Base-by-base conservation (phyloP, 2,113 vertebrate species). In the Protobothrops mucrosquamatus region DNA sequence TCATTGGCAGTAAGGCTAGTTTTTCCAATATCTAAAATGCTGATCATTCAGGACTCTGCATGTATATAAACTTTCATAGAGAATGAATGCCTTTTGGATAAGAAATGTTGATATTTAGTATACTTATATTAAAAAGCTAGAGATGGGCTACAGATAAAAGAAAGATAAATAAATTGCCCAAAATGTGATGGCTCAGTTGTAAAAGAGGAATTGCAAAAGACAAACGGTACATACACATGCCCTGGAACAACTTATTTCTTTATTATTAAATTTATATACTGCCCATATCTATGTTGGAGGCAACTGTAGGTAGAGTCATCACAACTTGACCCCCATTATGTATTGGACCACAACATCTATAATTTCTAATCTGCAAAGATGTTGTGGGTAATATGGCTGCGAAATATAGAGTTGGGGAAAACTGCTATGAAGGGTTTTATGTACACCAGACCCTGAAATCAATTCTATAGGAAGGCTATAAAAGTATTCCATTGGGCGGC, bases 131-230 rank as follows among this genome's bases (percentile, higher is more conserved):
- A 46, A 87, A 29, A 87, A 93, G 26, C n/a, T 48, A 22, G 34
- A 92, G 29, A 51, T 14, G 64, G 89, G 81, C 46, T 91, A 6
- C 7, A 57, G n/a, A 69, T 55, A 57, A 51, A 48, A 48, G 92
- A 90, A n/a, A 5, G n/a, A 46, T 87, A 26, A 39, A 61, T 46
- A 9, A 6, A 24, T 39, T 92, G 74, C 29, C 48, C 9, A 12
- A 56, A 94, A 86, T 43, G 15, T n/a, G 24, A 8, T 18, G 29
- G 34, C 23, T 46, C 23, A 57, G 20, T 85, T 86, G 10, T 93
- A 92, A 92, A 93, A 92, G 92, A 5, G 0, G 22, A 85, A n/a
- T 48, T 93, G 89, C 91, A 95, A 87, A 87, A 56, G n/a, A 26
- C 12, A 90, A 64, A 64, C 48, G 26, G 22, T 43, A 3, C 34